Conservation (phyloP, 2,113 vertebrate species). For the Gavia stellata region DNA sequence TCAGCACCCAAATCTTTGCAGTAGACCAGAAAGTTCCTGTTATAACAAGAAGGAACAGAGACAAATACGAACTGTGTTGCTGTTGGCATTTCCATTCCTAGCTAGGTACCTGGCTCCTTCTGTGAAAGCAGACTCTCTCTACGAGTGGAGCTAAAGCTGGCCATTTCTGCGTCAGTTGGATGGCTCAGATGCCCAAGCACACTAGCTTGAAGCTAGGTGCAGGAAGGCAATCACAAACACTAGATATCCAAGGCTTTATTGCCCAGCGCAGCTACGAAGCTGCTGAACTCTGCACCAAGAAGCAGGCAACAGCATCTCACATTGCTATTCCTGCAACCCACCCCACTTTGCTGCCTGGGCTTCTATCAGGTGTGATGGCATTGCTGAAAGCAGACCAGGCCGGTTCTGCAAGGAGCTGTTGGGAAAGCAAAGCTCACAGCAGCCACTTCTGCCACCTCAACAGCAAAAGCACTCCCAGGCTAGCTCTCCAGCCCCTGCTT, state of each 20-base stretch:
- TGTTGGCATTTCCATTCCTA: neutral
- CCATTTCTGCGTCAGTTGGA: neutral
- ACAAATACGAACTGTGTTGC: neutral
- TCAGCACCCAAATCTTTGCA: conserved; percentile 8
- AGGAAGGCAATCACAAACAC: neutral
- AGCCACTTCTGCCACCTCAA: neutral
- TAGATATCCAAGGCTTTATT: neutral
- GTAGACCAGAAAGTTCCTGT: conserved; percentile 1
- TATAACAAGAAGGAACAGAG: neutral
- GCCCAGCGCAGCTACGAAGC: neutral
- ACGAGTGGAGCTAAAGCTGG: neutral
- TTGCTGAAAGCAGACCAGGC: neutral
- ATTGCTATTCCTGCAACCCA: neutral
- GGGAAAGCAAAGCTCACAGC: conserved; percentile 1
- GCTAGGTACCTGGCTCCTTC: neutral
- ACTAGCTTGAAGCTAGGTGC: neutral
- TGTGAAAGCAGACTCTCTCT: neutral
- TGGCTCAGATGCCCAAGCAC: neutral
- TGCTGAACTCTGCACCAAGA: neutral
- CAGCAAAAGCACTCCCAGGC: neutral
- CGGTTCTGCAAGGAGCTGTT: conserved; percentile 13
- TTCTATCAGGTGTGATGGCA: neutral
- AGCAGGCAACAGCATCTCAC: neutral
- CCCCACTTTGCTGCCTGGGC: neutral
- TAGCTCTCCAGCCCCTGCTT: neutral